Evolutionary conservation across 2,888 invertebrate species (phyloP).

Genomic region (Metalampra italica): DNA sequence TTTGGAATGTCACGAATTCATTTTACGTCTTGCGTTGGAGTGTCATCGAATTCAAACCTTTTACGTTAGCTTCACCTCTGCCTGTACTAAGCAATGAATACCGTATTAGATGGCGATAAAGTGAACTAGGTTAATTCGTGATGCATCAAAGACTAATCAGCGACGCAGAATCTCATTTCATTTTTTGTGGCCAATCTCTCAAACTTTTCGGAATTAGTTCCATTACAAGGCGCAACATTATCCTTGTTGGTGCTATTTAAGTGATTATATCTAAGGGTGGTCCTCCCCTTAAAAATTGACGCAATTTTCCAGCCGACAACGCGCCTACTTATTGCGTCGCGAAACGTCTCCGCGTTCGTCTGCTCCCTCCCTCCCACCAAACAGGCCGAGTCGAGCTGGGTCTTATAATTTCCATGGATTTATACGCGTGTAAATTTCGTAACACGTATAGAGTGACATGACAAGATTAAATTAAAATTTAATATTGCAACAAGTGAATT

Average conservation of each 20-base stretch:
- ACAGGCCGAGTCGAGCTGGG: conserved; percentile 41
- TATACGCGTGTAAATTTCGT: conserved; percentile 54
- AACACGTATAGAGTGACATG: conserved; percentile 29
- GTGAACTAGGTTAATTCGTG: not conserved
- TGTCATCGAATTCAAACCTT: not conserved
- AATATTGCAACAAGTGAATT: conserved; percentile 5
- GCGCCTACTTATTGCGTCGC: conserved; percentile 61
- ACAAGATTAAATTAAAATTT: conserved; percentile 13
- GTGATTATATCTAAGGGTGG: conserved; percentile 48
- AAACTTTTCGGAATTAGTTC: not conserved
- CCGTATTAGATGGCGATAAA: too few relatives aligned
- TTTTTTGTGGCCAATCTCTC: not conserved
- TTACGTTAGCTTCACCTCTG: too few relatives aligned
- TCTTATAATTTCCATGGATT: conserved; percentile 33
- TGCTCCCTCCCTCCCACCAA: conserved; percentile 41
- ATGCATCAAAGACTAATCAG: not conserved
- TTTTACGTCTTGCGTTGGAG: not conserved
- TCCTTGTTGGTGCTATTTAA: conserved; percentile 48
- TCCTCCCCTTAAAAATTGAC: conserved; percentile 53
- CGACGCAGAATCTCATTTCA: not conserved
- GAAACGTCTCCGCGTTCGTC: conserved; percentile 52
- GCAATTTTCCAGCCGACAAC: conserved; percentile 69
- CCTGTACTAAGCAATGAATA: too few relatives aligned
- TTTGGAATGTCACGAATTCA: conserved; percentile 13
- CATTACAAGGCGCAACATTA: conserved; percentile 25